These are phyloP conservation scores for Phorcus lineatus DNA, from an alignment of 2,888 invertebrate genomes.

Conservation along the genomic window DNA sequence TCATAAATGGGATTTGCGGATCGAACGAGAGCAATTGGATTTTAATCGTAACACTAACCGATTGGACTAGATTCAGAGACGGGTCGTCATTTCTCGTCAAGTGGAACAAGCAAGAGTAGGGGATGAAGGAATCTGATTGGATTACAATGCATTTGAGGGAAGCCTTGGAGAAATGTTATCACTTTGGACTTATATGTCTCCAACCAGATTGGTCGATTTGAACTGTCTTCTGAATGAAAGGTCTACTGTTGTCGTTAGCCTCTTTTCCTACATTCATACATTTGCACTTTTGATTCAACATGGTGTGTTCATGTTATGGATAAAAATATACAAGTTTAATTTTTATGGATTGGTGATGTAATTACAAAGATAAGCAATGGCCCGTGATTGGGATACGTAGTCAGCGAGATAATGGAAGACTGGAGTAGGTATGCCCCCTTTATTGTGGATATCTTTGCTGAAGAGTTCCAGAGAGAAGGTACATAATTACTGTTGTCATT, in stretches of 20 bases:
- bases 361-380: too few relatives aligned
- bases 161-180: not conserved
- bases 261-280: not conserved
- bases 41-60: not conserved
- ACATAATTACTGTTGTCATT: not conserved
- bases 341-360: too few relatives aligned
- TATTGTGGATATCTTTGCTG: conserved; percentile 21
- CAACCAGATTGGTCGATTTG: conserved; percentile 1
- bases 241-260: not conserved
- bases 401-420: not conserved
- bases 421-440: conserved; percentile 14
- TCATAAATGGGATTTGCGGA: conserved; percentile 17
- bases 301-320: too few relatives aligned
- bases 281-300: not conserved
- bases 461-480: conserved; percentile 12
- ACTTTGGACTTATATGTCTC: not conserved
- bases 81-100: not conserved
- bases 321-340: too few relatives aligned
- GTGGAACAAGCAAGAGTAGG: not conserved
- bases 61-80: not conserved
- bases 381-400: too few relatives aligned
- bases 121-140: not conserved
- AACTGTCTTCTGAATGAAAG: conserved; percentile 9
- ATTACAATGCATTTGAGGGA: not conserved
- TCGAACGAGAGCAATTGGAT: not conserved